Evolutionary conservation across 2,797 vertebrate genomes (phyloP).

Genomic region (Odontamblyopus rebecca): DNA sequence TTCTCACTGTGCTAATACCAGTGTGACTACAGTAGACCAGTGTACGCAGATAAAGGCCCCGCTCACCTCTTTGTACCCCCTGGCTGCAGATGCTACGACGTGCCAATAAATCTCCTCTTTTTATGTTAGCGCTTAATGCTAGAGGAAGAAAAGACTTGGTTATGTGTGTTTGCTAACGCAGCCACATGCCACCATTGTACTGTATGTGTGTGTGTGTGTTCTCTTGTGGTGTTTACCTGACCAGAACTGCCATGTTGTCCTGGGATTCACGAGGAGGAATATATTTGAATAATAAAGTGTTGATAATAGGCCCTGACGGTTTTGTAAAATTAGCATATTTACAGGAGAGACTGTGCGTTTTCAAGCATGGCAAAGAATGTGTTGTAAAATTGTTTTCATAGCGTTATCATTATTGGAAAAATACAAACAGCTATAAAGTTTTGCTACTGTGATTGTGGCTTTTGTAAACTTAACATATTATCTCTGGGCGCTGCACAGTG

Average conservation of each 20-base stretch:
- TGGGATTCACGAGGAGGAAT: constrained; percentile 69
- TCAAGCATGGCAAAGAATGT: background rate
- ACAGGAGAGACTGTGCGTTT: background rate
- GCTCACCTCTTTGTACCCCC: constrained; percentile 42
- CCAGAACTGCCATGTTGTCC: constrained; percentile 53
- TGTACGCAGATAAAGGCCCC: constrained; percentile 34
- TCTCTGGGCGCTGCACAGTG: no score
- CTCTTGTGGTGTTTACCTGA: constrained; percentile 67
- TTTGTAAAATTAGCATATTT: background rate
- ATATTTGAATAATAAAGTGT: constrained; percentile 76
- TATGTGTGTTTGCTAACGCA: constrained; percentile 34
- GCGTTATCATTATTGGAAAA: no score
- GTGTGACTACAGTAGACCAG: constrained; percentile 13
- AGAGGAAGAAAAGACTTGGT: constrained; percentile 26
- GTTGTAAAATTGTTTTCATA: background rate
- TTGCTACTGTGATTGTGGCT: background rate
- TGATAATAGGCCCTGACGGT: constrained; percentile 54
- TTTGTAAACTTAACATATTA: constrained; percentile 50
- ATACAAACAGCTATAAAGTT: no score
- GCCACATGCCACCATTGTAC: constrained; percentile 26
- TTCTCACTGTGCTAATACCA: constrained; percentile 19
- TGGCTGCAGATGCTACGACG: constrained; percentile 36
- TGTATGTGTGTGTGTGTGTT: constrained; percentile 33
- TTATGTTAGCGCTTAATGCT: constrained; percentile 23
- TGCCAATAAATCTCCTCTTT: constrained; percentile 38